Evolutionary conservation across 1,140 invertebrate genomes (phyloP).

Genomic region (Semibalanus balanoides): DNA sequence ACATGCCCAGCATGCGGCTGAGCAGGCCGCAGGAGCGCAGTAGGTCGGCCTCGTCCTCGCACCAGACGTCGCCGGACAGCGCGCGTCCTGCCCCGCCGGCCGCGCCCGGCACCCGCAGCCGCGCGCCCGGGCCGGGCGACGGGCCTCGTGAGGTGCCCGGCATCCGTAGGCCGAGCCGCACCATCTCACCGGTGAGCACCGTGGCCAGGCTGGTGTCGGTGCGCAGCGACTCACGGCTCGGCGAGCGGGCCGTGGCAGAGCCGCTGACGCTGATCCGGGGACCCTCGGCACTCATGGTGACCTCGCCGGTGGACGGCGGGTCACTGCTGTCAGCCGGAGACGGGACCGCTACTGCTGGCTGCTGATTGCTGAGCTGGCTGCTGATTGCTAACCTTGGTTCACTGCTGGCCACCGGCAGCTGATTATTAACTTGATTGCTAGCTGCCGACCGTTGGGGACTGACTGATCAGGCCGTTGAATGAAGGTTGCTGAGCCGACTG

Average conservation of each 20-base stretch:
- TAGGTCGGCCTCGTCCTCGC: constrained; percentile 58
- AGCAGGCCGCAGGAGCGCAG: constrained; percentile 59
- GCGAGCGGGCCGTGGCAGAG: constrained; percentile 26
- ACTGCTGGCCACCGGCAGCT: no score
- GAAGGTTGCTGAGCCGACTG: no score
- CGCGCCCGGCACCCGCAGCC: constrained; percentile 26
- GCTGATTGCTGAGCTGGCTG: no score
- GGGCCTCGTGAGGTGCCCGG: background rate
- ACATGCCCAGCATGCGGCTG: constrained; percentile 58
- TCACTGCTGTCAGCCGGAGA: no score
- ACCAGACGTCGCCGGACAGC: constrained; percentile 40
- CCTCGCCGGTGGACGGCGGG: no score
- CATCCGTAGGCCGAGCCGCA: background rate
- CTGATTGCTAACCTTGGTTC: no score
- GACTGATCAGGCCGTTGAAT: no score
- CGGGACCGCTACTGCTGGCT: no score
- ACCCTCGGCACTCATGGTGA: constrained; percentile 40
- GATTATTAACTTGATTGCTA: no score
- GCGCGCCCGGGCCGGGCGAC: constrained; percentile 3
- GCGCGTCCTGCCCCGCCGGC: constrained; percentile 33
- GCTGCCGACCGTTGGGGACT: no score
- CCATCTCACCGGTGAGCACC: constrained; percentile 1
- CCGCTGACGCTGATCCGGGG: constrained; percentile 30
- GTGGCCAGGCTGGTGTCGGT: constrained; percentile 17
- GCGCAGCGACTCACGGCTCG: constrained; percentile 13